Evolutionary conservation across 2,113 vertebrate genomes (phyloP), one percentile per base, ranked within the genome.

Genomic region (Campylomormyrus numenius): DNA sequence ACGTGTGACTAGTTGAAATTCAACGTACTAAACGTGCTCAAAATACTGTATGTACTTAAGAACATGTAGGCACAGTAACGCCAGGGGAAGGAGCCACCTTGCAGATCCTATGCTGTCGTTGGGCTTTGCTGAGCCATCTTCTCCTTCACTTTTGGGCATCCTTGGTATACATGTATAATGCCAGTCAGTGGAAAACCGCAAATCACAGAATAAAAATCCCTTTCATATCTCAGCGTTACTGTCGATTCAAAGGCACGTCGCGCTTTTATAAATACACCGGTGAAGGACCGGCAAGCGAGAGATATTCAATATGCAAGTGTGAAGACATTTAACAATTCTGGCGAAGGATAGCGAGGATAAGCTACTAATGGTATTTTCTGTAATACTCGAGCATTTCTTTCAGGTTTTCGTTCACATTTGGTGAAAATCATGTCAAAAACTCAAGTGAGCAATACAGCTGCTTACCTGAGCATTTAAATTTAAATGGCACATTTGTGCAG

Each of bases 61-160:
- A 31, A 31, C 62, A 70, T 31, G 62, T 11, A 31, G 35, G 35
- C 74, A 80, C 15, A 80, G 74, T 42, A 42, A 80, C 15, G 74
- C 35, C 35, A 80, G 74, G 35, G 74, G 5, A 19, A 42, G 35
- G 7, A 80, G 74, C 74, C 74, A 80, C 74, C 74, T 80, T 80
- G 74, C 74, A 80, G 74, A 80, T 35, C 74, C 74, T 6, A 8
- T 19, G 35, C 1, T 80, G 74, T 42, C 74, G 74, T 39, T 35
- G 6, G 74, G 74, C 70, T 80, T 70, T 80, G 35, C 74, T 80
- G 74, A 80, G 35, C 74, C 74, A 80, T 80, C 74, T 80, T 80
- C 74, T 80, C 13, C 35, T 80, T 6, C 31, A 80, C 74, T 80
- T 56, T 80, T 80, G 35, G 74, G 74, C 35, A 80, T 42, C 35